Evolutionary conservation across 1,140 invertebrate genomes (phyloP).

Genomic region (Aradophagus sp.): DNA sequence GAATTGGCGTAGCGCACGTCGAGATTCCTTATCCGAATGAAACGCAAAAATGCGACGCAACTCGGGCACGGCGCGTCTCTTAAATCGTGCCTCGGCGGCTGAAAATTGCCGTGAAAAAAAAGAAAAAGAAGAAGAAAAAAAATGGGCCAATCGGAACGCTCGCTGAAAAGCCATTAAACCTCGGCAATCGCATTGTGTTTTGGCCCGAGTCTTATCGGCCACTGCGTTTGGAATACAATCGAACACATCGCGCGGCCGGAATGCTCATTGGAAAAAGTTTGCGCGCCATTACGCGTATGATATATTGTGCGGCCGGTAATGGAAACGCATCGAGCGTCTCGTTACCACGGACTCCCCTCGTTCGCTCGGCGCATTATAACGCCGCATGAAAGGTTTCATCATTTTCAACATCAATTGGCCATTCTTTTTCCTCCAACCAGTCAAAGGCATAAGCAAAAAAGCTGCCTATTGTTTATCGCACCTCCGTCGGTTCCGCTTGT

Average conservation of each 20-base stretch:
- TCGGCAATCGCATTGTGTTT: constrained; percentile 12
- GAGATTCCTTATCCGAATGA: too few relatives aligned
- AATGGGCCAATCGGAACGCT: neutral
- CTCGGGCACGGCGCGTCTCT: neutral
- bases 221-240: constrained; percentile 28
- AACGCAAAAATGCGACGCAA: too few relatives aligned
- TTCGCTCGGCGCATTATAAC: constrained; percentile 32
- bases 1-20: too few relatives aligned
- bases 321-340: constrained; percentile 30
- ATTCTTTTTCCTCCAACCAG: neutral
- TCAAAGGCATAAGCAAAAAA: neutral
- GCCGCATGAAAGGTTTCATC: constrained; percentile 10
- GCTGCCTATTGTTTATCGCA: too few relatives aligned
- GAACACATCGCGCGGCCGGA: constrained; percentile 13
- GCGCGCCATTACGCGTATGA: constrained; percentile 32
- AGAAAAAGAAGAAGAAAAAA: too few relatives aligned
- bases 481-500: too few relatives aligned
- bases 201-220: constrained; percentile 17
- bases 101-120: too few relatives aligned
- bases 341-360: constrained; percentile 43
- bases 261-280: constrained; percentile 23
- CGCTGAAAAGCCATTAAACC: constrained; percentile 12
- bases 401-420: constrained; percentile 35
- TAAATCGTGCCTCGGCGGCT: neutral
- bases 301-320: constrained; percentile 40